phyloP scores from a whole-genome alignment of 2,797 vertebrate species.

The Cheirogaleus major region DNA sequence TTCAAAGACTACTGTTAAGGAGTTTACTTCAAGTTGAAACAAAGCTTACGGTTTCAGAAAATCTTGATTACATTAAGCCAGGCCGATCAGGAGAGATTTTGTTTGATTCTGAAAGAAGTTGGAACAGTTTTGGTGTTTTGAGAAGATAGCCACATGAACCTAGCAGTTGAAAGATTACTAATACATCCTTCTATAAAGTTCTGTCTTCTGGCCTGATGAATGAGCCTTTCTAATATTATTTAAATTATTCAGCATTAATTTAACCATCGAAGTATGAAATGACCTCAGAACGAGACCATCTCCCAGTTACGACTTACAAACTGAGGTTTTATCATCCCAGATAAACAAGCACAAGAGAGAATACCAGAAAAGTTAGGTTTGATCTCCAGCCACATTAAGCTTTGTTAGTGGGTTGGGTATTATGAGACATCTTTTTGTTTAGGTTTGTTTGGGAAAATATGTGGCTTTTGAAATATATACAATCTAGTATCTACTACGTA shows the following conservation, averaged over 20 bases:
- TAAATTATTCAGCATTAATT: neutral
- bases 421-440: neutral
- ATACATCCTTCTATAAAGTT: neutral
- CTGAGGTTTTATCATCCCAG: neutral
- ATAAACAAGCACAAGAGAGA: neutral
- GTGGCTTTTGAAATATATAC: neutral
- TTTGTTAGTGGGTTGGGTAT: neutral
- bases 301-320: neutral
- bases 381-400: neutral
- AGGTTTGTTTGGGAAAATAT: neutral
- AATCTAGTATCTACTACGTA: neutral
- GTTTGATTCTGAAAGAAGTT: conserved; percentile 53
- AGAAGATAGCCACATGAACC: neutral
- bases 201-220: neutral
- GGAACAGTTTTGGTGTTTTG: conserved; percentile 26
- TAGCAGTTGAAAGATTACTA: neutral
- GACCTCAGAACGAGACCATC: neutral
- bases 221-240: conserved; percentile 1
- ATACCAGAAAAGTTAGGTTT: neutral
- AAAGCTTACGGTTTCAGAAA: conserved; percentile 66
- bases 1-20: conserved; percentile 68
- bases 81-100: conserved; percentile 55
- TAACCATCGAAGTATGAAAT: conserved; percentile 2
- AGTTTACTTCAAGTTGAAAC: conserved; percentile 69
- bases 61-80: conserved; percentile 59